A percentile compares a stretch with the other conserved stretches of the same genome.
These are phyloP conservation scores for Corvus hawaiiensis DNA, from an alignment of 2,113 vertebrate genomes.

Conservation along the genomic window DNA sequence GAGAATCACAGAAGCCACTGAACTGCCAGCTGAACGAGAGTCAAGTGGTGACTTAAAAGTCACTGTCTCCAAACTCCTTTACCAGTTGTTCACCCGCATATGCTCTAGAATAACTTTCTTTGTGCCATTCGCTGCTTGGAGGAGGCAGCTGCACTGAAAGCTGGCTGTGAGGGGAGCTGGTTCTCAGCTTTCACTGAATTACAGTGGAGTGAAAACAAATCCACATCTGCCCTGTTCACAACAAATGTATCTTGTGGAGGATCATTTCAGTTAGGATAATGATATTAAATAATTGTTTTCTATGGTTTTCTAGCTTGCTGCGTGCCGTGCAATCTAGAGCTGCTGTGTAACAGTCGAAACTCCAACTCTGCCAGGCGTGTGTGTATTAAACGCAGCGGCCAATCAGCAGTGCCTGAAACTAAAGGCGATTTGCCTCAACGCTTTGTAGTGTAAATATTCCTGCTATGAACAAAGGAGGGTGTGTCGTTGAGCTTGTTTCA, in stretches of 20 bases:
- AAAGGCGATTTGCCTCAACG: neutral
- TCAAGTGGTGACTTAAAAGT: neutral
- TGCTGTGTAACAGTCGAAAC: conserved; percentile 15
- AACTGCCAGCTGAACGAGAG: neutral
- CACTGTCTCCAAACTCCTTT: neutral
- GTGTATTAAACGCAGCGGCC: neutral
- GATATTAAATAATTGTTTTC: neutral
- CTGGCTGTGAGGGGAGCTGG: neutral
- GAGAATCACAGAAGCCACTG: neutral
- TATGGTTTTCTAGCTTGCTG: neutral
- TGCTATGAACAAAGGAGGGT: conserved; percentile 54
- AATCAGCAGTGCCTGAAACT: conserved; percentile 35
- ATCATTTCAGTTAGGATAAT: neutral
- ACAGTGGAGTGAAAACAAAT: neutral
- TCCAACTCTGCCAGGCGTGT: neutral
- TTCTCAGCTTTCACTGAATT: neutral
- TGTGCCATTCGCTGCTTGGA: neutral
- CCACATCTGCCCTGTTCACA: neutral
- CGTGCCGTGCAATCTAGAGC: neutral
- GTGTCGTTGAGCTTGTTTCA: conserved; percentile 14
- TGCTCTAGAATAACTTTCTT: neutral
- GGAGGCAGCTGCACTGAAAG: neutral
- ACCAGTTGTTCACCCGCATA: neutral
- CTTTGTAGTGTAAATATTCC: conserved; percentile 59
- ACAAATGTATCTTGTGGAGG: neutral